A percentile compares a stretch with the other conserved stretches of the same genome.
Conservation (phyloP, 2,797 vertebrate species). For the Lutra lutra region DNA sequence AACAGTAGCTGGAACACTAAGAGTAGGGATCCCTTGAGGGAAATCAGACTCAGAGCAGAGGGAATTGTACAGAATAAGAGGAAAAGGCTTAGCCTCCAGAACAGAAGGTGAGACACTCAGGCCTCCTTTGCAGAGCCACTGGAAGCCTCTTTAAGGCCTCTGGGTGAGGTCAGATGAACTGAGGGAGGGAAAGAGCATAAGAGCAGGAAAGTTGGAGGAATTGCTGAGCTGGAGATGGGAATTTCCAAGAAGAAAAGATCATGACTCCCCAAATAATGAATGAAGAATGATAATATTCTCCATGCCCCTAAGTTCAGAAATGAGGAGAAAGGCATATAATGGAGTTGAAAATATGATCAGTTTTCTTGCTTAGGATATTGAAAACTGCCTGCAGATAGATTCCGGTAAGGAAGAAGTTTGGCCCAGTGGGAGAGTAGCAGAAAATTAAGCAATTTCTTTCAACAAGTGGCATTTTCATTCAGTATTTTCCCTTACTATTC, state of each 20-base stretch:
- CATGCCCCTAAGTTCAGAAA: background rate
- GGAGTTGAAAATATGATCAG: background rate
- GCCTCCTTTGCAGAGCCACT: background rate
- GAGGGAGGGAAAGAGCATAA: background rate
- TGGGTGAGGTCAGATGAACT: background rate
- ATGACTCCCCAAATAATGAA: background rate
- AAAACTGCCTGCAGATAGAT: background rate
- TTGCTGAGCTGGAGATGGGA: background rate
- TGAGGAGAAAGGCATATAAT: background rate
- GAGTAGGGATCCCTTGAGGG: background rate
- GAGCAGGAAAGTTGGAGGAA: background rate
- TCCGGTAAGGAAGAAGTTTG: fast-evolving
- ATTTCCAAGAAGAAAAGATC: background rate
- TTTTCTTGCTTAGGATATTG: background rate
- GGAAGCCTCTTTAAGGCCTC: background rate
- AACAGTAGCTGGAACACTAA: background rate
- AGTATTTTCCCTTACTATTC: background rate
- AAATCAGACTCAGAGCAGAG: background rate
- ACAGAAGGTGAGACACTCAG: background rate
- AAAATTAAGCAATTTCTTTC: background rate
- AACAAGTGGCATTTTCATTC: background rate
- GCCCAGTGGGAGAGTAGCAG: background rate
- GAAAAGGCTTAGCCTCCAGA: background rate
- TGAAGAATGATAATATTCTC: background rate
- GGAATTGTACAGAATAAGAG: background rate